These are phyloP conservation scores for Cataglyphis cursor DNA, from an alignment of 2,888 invertebrate species.

Conservation along the genomic window DNA sequence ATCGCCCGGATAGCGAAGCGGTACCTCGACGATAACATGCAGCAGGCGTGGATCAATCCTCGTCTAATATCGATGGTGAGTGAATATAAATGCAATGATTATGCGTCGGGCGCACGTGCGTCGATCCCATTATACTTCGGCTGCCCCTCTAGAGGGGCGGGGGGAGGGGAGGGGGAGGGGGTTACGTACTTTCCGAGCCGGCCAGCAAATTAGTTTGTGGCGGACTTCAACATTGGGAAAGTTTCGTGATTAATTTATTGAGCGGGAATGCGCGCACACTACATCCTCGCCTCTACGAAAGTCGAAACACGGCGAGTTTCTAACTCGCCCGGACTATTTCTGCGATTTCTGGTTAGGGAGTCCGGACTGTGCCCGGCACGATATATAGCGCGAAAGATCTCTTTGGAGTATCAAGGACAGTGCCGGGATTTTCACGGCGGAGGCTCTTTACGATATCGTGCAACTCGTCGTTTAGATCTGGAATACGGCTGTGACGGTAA, in stretches of 20 bases:
- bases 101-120: constrained; percentile 58
- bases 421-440: constrained; percentile 25
- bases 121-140: constrained; percentile 54
- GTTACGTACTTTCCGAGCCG: constrained; percentile 61
- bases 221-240: constrained; percentile 32
- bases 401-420: constrained; percentile 13
- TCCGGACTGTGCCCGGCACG: constrained; percentile 20
- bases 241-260: constrained; percentile 57
- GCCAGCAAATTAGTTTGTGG: constrained; percentile 62
- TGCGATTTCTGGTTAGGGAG: constrained; percentile 46
- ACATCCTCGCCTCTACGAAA: constrained; percentile 16
- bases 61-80: constrained; percentile 88
- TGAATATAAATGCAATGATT: constrained; percentile 76
- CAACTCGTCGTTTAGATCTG: background rate
- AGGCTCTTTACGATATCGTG: constrained; percentile 31
- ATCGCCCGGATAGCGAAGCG: constrained; percentile 87
- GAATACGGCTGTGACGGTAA: constrained; percentile 19
- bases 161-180: background rate
- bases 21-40: constrained; percentile 88
- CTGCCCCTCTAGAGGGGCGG: background rate
- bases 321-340: constrained; percentile 35
- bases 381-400: constrained; percentile 12
- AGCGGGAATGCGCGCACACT: constrained; percentile 24
- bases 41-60: constrained; percentile 89
- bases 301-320: constrained; percentile 50